A percentile compares a stretch with the other conserved stretches of the same genome.
Conservation (phyloP, 1,140 invertebrate genomes). For the Drosophila seguyi region DNA sequence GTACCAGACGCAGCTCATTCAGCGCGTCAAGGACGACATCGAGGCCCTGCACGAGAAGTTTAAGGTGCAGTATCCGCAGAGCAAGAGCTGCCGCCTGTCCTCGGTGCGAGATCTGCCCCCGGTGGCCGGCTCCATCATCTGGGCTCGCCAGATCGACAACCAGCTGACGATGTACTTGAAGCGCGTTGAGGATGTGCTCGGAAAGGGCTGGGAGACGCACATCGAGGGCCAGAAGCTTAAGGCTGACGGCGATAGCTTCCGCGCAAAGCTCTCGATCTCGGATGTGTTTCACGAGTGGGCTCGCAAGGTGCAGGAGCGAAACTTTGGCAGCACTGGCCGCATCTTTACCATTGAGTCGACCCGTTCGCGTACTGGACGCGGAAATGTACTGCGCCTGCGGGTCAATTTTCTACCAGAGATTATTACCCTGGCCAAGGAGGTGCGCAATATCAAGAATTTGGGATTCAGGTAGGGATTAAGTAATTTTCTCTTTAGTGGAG, state of each 20-base stretch:
- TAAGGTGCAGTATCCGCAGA: slow-evolving; percentile 97
- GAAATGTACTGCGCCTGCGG: slow-evolving; percentile 95
- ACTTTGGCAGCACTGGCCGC: slow-evolving; percentile 95
- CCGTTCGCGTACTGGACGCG: slow-evolving; percentile 92
- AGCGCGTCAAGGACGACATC: slow-evolving; percentile 99
- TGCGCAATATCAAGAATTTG: slow-evolving; percentile 97
- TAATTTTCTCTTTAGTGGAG: not conserved
- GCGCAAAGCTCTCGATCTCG: slow-evolving; percentile 97
- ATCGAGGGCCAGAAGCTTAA: slow-evolving; percentile 99
- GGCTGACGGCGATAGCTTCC: slow-evolving; percentile 98
- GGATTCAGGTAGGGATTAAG: slow-evolving; percentile 90
- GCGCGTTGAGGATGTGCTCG: slow-evolving; percentile 98
- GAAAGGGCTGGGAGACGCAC: slow-evolving; percentile 99
- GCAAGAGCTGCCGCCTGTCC: slow-evolving; percentile 96
- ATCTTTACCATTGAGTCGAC: slow-evolving; percentile 97
- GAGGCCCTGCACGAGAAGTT: slow-evolving; percentile 99
- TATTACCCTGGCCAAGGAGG: slow-evolving; percentile 99
- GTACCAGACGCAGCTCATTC: slow-evolving; percentile 99
- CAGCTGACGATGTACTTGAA: slow-evolving; percentile 98
- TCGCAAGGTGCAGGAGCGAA: slow-evolving; percentile 96
- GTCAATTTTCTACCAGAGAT: slow-evolving; percentile 99
- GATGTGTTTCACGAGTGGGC: slow-evolving; percentile 99
- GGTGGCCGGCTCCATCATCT: slow-evolving; percentile 98
- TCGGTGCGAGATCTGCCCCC: slow-evolving; percentile 97
- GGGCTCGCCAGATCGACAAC: slow-evolving; percentile 99